Evolutionary conservation across 2,113 vertebrate genomes (phyloP).

Genomic region (Actinemys pallida): DNA sequence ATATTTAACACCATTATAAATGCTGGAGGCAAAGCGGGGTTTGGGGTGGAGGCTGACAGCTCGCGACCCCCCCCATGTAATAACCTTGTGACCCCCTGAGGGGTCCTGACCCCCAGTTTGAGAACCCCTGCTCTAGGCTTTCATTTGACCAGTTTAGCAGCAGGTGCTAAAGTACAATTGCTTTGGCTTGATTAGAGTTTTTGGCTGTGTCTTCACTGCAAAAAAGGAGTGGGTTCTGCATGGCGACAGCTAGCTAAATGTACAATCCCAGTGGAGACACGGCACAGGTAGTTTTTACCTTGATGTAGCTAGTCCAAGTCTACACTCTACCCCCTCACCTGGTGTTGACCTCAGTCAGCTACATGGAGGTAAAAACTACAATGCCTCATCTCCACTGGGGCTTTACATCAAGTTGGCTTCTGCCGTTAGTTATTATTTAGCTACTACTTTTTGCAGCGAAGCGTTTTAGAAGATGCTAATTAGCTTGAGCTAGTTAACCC

Average conservation of each 20-base stretch:
- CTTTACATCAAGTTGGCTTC: background rate
- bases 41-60: too few relatives aligned
- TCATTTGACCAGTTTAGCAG: background rate
- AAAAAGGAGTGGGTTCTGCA: background rate
- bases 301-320: background rate
- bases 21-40: too few relatives aligned
- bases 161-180: background rate
- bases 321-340: background rate
- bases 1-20: too few relatives aligned
- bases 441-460: background rate
- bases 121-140: background rate
- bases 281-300: background rate
- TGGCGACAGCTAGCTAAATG: background rate
- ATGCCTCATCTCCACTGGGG: background rate
- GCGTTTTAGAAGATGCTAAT: background rate
- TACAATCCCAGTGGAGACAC: background rate
- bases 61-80: too few relatives aligned
- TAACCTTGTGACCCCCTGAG: too few relatives aligned
- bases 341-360: background rate
- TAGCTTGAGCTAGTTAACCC: background rate
- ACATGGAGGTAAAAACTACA: background rate
- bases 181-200: background rate
- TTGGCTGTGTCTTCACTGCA: background rate
- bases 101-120: too few relatives aligned
- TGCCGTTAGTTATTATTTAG: background rate